Base-by-base conservation (phyloP, 2,888 invertebrate species). In the Trichacis sp. region DNA sequence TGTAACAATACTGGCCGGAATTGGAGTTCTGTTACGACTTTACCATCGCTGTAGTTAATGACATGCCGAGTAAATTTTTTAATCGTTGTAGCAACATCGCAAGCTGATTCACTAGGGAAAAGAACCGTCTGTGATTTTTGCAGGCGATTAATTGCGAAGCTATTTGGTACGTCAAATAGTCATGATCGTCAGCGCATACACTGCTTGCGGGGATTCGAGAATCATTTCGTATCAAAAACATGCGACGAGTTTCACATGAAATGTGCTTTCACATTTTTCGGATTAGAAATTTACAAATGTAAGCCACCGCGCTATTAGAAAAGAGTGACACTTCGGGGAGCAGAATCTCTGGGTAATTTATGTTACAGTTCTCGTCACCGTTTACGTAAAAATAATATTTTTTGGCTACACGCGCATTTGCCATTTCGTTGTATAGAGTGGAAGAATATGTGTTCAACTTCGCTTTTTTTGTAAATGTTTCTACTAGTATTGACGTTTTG, bases 401-500 rank as follows among this genome's bases (percentile, higher is more conserved):
- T 40, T 15, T 12, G 4, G 40, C 40, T 4, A 40, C 9, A 9
- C 40, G 40, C 3, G 24, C 24, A 24, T 24, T 24, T 3, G 24
- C 8, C 24, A 24, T 24, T 24, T 24, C 24, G 8, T 24, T 8
- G 8, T 24, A 24, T 5, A 5, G 24, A 24, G 4, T 8, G 24
- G 4, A 5, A 8, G 3, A 24, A 24, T 24, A n/a, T n/a, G n/a
- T 24, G 4, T 24, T 8, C 3, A 24, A 4, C 56, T 15, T 61
- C 53, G 18, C 45, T 49, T 29, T 42, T 30, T 14, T 62, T 55
- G 15, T 62, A 51, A 2, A 24, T 24, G 24, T 24, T 24, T 5
- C 24, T 3, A 8, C 3, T 24, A 24, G 24, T 3, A 24, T 24
- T 24, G 4, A 8, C 8, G 24, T 24, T 24, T 24, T 8, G 8